Evolutionary conservation across 1,140 invertebrate species (phyloP).

Genomic region (Platyura marginata): DNA sequence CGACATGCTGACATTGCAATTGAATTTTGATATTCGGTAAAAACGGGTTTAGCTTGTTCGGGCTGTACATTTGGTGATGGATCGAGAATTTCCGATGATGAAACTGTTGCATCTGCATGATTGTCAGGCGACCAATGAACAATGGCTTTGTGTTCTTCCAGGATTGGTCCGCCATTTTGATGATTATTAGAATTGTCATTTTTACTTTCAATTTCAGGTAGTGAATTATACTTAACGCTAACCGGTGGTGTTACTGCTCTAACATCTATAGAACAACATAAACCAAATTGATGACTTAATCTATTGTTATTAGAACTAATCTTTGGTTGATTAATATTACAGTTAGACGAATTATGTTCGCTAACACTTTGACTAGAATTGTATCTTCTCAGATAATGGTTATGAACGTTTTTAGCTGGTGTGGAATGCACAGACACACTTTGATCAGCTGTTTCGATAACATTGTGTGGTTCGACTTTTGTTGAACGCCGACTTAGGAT

Average conservation of each 20-base stretch:
- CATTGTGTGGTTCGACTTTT: slow-evolving; percentile 8
- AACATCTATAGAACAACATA: background rate
- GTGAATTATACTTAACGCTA: no score
- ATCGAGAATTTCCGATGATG: background rate
- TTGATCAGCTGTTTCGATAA: background rate
- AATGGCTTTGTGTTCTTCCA: background rate
- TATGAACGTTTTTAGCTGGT: background rate
- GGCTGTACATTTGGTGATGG: background rate
- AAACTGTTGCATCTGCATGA: background rate
- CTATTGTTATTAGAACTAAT: slow-evolving; percentile 19
- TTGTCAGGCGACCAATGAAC: background rate
- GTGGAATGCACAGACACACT: background rate
- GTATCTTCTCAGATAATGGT: background rate
- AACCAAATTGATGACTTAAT: slow-evolving; percentile 21
- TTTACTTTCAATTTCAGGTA: no score
- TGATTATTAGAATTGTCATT: no score
- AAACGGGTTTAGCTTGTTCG: background rate
- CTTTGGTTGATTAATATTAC: background rate
- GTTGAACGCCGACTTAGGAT: slow-evolving; percentile 6
- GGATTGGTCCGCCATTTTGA: background rate
- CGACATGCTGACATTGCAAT: slow-evolving; percentile 21
- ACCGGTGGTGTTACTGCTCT: no score
- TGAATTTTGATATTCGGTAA: slow-evolving; percentile 6
- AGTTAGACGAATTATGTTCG: no score
- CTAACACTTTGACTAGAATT: background rate